Evolutionary conservation across 2,797 vertebrate species (phyloP).

Genomic region (Macrochelys suwanniensis): DNA sequence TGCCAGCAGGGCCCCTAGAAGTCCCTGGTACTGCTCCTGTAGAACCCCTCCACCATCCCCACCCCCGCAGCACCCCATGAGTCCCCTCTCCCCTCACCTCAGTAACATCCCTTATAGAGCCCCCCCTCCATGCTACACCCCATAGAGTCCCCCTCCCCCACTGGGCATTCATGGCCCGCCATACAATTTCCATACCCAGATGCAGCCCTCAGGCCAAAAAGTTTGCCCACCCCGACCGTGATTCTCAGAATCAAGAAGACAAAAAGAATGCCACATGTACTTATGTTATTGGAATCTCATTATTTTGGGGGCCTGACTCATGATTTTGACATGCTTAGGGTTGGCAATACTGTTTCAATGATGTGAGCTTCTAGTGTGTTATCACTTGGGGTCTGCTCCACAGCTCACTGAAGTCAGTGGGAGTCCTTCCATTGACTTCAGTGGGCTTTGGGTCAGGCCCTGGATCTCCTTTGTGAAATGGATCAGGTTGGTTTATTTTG

Average conservation of each 20-base stretch:
- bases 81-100: too few relatives aligned
- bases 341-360: not conserved
- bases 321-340: not conserved
- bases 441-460: not conserved
- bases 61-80: too few relatives aligned
- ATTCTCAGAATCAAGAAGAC: not conserved
- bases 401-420: not conserved
- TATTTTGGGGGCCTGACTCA: not conserved
- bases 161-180: too few relatives aligned
- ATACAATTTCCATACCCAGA: too few relatives aligned
- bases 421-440: not conserved
- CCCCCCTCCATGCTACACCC: too few relatives aligned
- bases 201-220: too few relatives aligned
- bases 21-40: too few relatives aligned
- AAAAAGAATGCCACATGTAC: not conserved
- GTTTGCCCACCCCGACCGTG: not conserved
- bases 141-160: too few relatives aligned
- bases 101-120: too few relatives aligned
- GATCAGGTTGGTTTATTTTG: not conserved
- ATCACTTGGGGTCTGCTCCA: not conserved
- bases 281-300: not conserved
- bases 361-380: not conserved
- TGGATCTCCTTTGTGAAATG: not conserved
- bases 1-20: too few relatives aligned
- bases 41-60: too few relatives aligned